Conservation (phyloP, 1,140 invertebrate species). For the Spodoptera frugiperda region DNA sequence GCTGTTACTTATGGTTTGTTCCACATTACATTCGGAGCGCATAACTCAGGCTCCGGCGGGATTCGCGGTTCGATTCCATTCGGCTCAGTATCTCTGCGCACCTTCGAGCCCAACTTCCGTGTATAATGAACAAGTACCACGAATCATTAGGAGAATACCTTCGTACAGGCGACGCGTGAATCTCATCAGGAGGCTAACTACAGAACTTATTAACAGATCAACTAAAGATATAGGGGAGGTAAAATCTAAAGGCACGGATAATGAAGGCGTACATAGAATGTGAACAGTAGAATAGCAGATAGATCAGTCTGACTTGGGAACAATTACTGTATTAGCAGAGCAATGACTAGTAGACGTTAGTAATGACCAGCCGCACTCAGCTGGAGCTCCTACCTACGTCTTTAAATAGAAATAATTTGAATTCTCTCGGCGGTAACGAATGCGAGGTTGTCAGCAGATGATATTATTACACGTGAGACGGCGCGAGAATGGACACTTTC, state of each 20-base stretch:
- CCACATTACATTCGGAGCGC: neutral
- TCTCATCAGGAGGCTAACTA: too few species aligned
- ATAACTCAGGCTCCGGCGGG: conserved; percentile 24
- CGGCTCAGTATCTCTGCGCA: conserved; percentile 7
- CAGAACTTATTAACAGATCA: too few species aligned
- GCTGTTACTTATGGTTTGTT: neutral
- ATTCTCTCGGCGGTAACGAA: neutral
- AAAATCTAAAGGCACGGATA: too few species aligned
- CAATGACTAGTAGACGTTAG: too few species aligned
- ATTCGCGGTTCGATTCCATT: conserved; percentile 33
- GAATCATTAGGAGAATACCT: neutral
- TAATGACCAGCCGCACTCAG: neutral
- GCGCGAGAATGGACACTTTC: conserved; percentile 16
- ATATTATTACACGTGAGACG: neutral
- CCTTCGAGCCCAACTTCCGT: neutral
- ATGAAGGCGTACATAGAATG: too few species aligned
- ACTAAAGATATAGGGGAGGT: too few species aligned
- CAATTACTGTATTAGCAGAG: too few species aligned
- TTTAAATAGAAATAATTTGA: conserved; percentile 31
- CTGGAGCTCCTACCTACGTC: neutral
- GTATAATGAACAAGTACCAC: conserved; percentile 13
- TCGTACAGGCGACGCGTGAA: too few species aligned
- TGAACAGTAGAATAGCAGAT: too few species aligned
- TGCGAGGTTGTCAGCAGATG: conserved; percentile 10
- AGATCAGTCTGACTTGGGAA: too few species aligned